Percentiles rank a stretch among this genome's conserved stretches.
Evolutionary conservation across 2,797 vertebrate species (phyloP).

Genomic region (Rallus crepitans): DNA sequence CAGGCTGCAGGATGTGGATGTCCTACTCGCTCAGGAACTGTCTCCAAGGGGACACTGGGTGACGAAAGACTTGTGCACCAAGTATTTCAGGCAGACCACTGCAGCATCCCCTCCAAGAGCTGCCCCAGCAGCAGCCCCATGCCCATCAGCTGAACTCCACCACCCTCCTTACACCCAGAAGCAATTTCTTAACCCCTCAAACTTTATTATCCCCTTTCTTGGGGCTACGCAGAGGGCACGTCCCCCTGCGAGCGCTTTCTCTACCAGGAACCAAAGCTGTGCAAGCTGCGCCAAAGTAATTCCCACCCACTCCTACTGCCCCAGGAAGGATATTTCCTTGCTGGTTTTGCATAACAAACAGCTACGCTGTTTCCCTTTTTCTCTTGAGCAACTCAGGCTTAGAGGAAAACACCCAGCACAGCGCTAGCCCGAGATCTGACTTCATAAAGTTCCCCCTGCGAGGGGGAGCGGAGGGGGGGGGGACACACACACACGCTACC

Average conservation of each 20-base stretch:
- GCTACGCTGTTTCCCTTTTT: neutral
- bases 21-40: too few relatives aligned
- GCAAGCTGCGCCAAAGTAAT: neutral
- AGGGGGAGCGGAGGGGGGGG: neutral
- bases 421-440: neutral
- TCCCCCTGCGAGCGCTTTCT: neutral
- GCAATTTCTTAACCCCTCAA: neutral
- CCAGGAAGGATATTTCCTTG: constrained; percentile 30
- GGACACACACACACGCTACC: neutral
- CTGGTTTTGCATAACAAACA: constrained; percentile 53
- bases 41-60: neutral
- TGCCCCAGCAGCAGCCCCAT: neutral
- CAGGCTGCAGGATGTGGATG: neutral
- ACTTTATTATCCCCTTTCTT: neutral
- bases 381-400: constrained; percentile 12
- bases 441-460: neutral
- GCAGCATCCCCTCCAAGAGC: neutral
- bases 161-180: neutral
- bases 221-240: neutral
- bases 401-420: neutral
- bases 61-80: neutral
- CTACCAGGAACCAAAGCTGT: constrained; percentile 23
- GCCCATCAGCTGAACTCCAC: neutral
- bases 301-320: constrained; percentile 56
- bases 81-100: neutral